phyloP scores from a whole-genome alignment of 2,888 invertebrate genomes.

The Agrotis puta region DNA sequence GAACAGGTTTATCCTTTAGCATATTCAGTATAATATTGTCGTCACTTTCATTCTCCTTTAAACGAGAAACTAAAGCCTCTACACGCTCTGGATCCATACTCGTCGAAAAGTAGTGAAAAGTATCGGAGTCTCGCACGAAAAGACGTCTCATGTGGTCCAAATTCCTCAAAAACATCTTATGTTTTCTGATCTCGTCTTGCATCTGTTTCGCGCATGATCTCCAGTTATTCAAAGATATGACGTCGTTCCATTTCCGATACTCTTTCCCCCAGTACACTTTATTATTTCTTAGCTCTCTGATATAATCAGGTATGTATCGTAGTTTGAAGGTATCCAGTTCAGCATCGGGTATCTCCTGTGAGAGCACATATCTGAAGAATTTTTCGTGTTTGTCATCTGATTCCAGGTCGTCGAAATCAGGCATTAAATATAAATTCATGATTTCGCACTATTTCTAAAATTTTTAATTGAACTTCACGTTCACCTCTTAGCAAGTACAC shows the following conservation, averaged over 20 bases:
- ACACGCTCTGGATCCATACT: constrained; percentile 1
- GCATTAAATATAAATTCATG: neutral
- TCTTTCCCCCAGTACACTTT: constrained; percentile 2
- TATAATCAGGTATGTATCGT: constrained; percentile 8
- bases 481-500: no score
- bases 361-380: neutral
- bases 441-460: neutral
- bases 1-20: neutral
- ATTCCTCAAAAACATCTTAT: constrained; percentile 10
- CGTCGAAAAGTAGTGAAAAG: neutral
- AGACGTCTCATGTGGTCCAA: neutral
- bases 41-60: neutral
- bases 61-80: neutral
- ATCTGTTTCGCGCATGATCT: neutral
- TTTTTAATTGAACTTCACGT: neutral
- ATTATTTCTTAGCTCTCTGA: neutral
- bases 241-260: neutral
- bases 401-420: neutral
- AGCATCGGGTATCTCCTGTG: neutral
- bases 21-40: neutral
- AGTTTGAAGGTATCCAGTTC: neutral
- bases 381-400: neutral
- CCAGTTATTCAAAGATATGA: constrained; percentile 1
- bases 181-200: neutral
- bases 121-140: neutral